These are phyloP conservation scores for Telmatherina bonti DNA, from an alignment of 2,797 vertebrate species.

Conservation along the genomic window DNA sequence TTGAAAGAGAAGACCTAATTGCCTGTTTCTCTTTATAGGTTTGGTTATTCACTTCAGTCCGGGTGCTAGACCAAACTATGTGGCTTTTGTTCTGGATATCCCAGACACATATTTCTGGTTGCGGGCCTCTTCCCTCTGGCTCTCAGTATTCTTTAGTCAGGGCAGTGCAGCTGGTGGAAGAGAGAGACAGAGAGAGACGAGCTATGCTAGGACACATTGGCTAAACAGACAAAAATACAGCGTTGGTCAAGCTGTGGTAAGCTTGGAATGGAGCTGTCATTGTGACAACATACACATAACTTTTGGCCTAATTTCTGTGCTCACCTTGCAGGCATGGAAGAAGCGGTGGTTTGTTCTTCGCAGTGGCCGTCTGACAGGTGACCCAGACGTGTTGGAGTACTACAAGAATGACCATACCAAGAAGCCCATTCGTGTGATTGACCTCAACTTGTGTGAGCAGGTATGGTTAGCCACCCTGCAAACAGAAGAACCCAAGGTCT, in stretches of 20 bases:
- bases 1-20: slow-evolving; percentile 57
- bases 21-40: slow-evolving; percentile 68
- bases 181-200: slow-evolving; percentile 49
- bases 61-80: slow-evolving; percentile 71
- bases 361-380: slow-evolving; percentile 96
- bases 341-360: slow-evolving; percentile 99
- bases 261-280: slow-evolving; percentile 57
- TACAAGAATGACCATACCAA: slow-evolving; percentile 99
- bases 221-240: slow-evolving; percentile 62
- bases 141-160: slow-evolving; percentile 41
- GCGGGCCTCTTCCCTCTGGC: slow-evolving; percentile 59
- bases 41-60: slow-evolving; percentile 54
- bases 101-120: slow-evolving; percentile 75
- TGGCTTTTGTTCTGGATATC: slow-evolving; percentile 72
- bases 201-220: slow-evolving; percentile 49
- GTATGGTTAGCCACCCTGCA: slow-evolving; percentile 40
- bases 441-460: slow-evolving; percentile 99
- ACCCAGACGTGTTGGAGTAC: slow-evolving; percentile 98
- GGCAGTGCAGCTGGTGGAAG: slow-evolving; percentile 58
- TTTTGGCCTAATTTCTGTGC: slow-evolving; percentile 63
- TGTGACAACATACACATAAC: slow-evolving; percentile 65
- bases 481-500: background rate
- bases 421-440: slow-evolving; percentile 98
- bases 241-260: slow-evolving; percentile 59
- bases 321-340: slow-evolving; percentile 94